Evolutionary conservation across 2,888 invertebrate genomes (phyloP).

Genomic region (Pimpla rufipes): DNA sequence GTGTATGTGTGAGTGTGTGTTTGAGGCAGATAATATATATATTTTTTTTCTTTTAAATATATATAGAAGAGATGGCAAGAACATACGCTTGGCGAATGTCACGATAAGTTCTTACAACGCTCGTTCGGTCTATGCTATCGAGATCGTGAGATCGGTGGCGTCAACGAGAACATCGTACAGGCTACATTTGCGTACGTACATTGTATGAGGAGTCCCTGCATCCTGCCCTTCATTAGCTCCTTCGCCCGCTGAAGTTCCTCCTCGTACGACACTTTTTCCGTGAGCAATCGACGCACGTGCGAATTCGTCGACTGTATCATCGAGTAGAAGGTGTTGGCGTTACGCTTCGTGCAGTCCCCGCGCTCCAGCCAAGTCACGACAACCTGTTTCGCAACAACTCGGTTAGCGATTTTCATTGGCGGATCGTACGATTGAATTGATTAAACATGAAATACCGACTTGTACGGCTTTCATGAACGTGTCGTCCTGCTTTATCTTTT

Average conservation of each 20-base stretch:
- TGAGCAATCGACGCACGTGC: conserved; percentile 94
- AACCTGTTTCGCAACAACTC: conserved; percentile 86
- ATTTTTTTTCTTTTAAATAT: neutral
- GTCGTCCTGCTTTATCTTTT: conserved; percentile 95
- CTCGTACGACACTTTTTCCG: conserved; percentile 94
- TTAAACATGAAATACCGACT: conserved; percentile 83
- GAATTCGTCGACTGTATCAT: conserved; percentile 98
- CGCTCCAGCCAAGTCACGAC: conserved; percentile 97
- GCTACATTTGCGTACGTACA: conserved; percentile 90
- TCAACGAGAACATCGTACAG: conserved; percentile 46
- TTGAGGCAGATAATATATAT: conserved; percentile 40
- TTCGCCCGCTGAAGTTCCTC: conserved; percentile 95
- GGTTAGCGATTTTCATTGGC: neutral
- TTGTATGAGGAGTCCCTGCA: conserved; percentile 95
- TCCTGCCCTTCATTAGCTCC: conserved; percentile 93
- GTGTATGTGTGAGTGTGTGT: conserved; percentile 50
- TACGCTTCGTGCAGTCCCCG: conserved; percentile 96
- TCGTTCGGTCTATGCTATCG: conserved; percentile 54
- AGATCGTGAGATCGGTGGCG: conserved; percentile 58
- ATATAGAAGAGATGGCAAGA: conserved; percentile 46
- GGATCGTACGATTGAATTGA: neutral
- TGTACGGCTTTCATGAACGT: conserved; percentile 94
- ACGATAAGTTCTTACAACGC: conserved; percentile 56
- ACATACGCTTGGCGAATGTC: conserved; percentile 58
- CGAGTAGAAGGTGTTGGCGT: conserved; percentile 96